Evolutionary conservation across 2,888 invertebrate species (phyloP).

Genomic region (Chouioia cunea): DNA sequence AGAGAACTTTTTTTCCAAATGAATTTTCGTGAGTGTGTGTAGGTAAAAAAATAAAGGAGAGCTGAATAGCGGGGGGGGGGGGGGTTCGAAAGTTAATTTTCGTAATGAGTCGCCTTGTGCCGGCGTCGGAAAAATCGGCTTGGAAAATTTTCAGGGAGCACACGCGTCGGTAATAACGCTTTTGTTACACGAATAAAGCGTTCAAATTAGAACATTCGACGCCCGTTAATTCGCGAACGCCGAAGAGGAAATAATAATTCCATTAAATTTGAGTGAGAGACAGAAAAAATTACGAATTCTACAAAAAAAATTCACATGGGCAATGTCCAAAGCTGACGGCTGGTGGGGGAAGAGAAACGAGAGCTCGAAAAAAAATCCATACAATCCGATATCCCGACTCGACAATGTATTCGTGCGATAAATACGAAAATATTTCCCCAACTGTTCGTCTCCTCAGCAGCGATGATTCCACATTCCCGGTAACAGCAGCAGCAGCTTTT

Average conservation of each 20-base stretch:
- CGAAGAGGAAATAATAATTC: slow-evolving; percentile 46
- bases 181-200: slow-evolving; percentile 37
- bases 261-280: slow-evolving; percentile 33
- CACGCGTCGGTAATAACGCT: slow-evolving; percentile 41
- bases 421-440: slow-evolving; percentile 61
- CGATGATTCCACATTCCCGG: slow-evolving; percentile 35
- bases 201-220: slow-evolving; percentile 42
- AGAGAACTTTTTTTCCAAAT: background rate
- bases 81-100: slow-evolving; percentile 38
- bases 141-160: slow-evolving; percentile 22
- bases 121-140: background rate
- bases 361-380: slow-evolving; percentile 67
- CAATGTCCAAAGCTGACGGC: background rate
- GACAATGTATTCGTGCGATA: slow-evolving; percentile 67
- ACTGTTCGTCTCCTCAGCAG: slow-evolving; percentile 50
- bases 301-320: slow-evolving; percentile 4
- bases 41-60: background rate
- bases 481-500: no score
- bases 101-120: slow-evolving; percentile 38
- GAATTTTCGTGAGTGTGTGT: background rate
- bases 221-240: slow-evolving; percentile 30
- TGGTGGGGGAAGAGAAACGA: slow-evolving; percentile 25
- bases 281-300: slow-evolving; percentile 33
- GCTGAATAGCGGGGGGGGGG: slow-evolving; percentile 4
- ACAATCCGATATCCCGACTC: slow-evolving; percentile 67